Base-by-base conservation (phyloP, 2,113 vertebrate species). In the Perca flavescens region DNA sequence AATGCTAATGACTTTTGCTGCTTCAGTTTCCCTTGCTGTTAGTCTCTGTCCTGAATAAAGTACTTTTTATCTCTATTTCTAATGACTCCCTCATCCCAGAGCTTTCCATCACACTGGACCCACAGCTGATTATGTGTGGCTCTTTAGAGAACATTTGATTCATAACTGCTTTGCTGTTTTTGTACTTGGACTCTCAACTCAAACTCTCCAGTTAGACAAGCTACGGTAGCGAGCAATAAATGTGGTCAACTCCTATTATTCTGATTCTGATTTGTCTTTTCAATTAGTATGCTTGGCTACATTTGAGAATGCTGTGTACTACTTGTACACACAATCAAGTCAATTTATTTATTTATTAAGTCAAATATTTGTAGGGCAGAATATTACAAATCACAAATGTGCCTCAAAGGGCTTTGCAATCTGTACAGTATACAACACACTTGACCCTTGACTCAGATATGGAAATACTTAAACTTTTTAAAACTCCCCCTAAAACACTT, bases 1-100 rank as follows among this genome's bases (percentile, higher is more conserved):
- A n/a, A 17, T 60, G 58, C 74, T 75, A 68, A 68, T 77, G 60
- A 60, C 50, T 52, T 61, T 31, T 69, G 50, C 50, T 66, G 28
- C 75, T 80, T 46, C 9, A 15, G 3, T 57, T 82, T 72, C 47
- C n/a, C 13, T 43, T 49, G 50, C 3, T 74, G 15, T 80, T 50
- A 34, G 40, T 79, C 40, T 17, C 40, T 61, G 50, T 82, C 52
- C 58, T 73, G 15, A 69, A 57, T 25, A 46, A 53, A 75, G 12
- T 47, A 7, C 31, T 49, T 61, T 80, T 71, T 31, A 40, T 64
- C 34, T 58, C 57, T 57, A 5, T 70, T 57, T 79, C 31, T 62
- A 71, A 74, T 74, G 21, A 71, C 21, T 63, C 65, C 31, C 50
- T 54, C 21, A 12, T 19, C n/a, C 61, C 36, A 25, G 60, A 31